These are phyloP conservation scores for Agrochola circellaris DNA, from an alignment of 2,888 invertebrate genomes.

Conservation along the genomic window DNA sequence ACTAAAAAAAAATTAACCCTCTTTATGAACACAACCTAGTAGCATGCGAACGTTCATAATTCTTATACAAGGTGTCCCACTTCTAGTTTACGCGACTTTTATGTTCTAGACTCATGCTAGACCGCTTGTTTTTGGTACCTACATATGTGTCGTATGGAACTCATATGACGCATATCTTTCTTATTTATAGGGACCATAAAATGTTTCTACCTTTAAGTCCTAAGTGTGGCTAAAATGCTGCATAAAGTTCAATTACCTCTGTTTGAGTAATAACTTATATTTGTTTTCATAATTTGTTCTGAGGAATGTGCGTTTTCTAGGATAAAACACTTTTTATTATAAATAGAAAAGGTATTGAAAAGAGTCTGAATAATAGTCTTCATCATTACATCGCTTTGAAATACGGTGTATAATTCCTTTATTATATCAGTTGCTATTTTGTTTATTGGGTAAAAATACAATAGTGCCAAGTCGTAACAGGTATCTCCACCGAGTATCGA, in stretches of 20 bases:
- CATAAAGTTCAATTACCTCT: background rate
- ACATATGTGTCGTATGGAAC: slow-evolving; percentile 39
- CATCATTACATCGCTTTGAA: background rate
- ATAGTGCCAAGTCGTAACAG: slow-evolving; percentile 56
- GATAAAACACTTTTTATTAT: background rate
- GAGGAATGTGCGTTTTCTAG: background rate
- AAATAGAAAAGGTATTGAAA: background rate
- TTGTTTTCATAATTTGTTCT: background rate
- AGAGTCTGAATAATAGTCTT: slow-evolving; percentile 3
- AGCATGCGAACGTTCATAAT: slow-evolving; percentile 72
- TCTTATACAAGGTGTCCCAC: slow-evolving; percentile 79
- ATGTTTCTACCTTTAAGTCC: background rate
- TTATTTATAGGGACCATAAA: slow-evolving; percentile 29
- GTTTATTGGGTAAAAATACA: slow-evolving; percentile 25
- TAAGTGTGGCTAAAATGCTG: slow-evolving; percentile 5
- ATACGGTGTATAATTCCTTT: background rate
- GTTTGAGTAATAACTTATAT: background rate
- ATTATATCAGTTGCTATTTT: slow-evolving; percentile 7
- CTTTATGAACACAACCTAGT: slow-evolving; percentile 67
- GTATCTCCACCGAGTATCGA: slow-evolving; percentile 31
- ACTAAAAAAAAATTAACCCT: background rate
- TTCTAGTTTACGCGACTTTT: slow-evolving; percentile 73
- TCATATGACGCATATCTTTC: slow-evolving; percentile 9
- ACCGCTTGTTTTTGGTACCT: slow-evolving; percentile 50
- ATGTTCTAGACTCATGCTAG: slow-evolving; percentile 77